phyloP scores from a whole-genome alignment of 1,140 invertebrate genomes.

The Aphaenogaster ashmeadi region DNA sequence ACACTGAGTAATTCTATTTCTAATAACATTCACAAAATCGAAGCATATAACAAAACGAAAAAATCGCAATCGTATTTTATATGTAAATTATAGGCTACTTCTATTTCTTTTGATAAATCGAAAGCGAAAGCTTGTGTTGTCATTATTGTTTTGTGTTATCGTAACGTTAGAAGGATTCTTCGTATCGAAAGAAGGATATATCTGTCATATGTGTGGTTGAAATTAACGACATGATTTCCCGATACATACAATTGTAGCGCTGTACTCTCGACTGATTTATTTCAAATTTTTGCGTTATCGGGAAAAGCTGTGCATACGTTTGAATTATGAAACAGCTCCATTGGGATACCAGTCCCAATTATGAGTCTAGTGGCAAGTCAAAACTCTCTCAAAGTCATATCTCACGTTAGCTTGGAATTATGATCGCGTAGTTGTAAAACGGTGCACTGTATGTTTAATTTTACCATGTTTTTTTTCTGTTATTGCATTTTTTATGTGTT shows the following conservation, averaged over 20 bases:
- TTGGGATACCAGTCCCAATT: slow-evolving; percentile 56
- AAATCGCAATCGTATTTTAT: background rate
- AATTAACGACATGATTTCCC: slow-evolving; percentile 44
- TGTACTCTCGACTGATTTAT: slow-evolving; percentile 52
- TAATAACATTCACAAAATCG: background rate
- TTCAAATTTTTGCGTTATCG: slow-evolving; percentile 61
- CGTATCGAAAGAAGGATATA: slow-evolving; percentile 15
- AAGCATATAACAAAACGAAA: background rate
- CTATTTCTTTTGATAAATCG: background rate
- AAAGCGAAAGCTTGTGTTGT: background rate
- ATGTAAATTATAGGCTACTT: background rate
- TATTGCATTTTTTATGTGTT: background rate
- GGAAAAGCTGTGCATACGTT: slow-evolving; percentile 42
- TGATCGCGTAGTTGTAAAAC: slow-evolving; percentile 27
- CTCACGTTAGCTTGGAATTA: slow-evolving; percentile 24
- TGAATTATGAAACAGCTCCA: slow-evolving; percentile 63
- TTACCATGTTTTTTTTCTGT: background rate
- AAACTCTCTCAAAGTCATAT: slow-evolving; percentile 45
- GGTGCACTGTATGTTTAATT: slow-evolving; percentile 10
- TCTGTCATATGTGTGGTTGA: background rate
- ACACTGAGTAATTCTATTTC: background rate
- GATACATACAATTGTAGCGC: background rate
- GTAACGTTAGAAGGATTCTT: background rate
- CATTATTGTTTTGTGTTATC: slow-evolving; percentile 4
- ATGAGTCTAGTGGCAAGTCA: slow-evolving; percentile 39